These are phyloP conservation scores for Melinaea menophilus DNA, from an alignment of 2,888 invertebrate species.

Conservation along the genomic window DNA sequence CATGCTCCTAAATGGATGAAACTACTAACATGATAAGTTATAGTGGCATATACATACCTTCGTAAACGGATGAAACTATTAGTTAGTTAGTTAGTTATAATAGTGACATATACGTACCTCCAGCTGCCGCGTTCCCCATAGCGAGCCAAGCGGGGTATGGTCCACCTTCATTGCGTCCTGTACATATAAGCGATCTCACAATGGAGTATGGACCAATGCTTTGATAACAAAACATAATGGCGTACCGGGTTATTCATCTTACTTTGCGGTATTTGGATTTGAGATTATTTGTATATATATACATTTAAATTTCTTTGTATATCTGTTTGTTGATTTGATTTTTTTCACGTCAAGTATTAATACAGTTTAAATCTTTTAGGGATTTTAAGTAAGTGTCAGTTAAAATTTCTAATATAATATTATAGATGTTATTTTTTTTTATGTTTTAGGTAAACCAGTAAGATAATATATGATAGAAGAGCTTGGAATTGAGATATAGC, in stretches of 20 bases:
- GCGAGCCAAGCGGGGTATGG: slow-evolving; percentile 28
- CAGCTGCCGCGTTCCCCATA: slow-evolving; percentile 46
- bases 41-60: too few species aligned
- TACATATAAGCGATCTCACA: slow-evolving; percentile 52
- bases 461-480: too few species aligned
- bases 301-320: neutral
- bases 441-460: too few species aligned
- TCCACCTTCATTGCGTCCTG: slow-evolving; percentile 42
- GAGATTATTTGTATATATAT: neutral
- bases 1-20: too few species aligned
- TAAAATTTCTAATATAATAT: too few species aligned
- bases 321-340: too few species aligned
- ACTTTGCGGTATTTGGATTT: slow-evolving; percentile 17
- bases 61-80: neutral
- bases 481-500: too few species aligned
- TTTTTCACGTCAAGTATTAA: too few species aligned
- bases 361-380: too few species aligned
- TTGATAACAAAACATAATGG: slow-evolving; percentile 54
- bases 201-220: slow-evolving; percentile 50
- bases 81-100: neutral
- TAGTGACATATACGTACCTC: slow-evolving; percentile 10
- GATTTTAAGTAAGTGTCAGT: too few species aligned
- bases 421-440: too few species aligned
- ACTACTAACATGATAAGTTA: too few species aligned
- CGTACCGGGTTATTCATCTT: slow-evolving; percentile 36